Percentiles rank a stretch among this genome's conserved stretches.
phyloP scores from a whole-genome alignment of 2,888 invertebrate genomes.

The Invenusta paracnida region DNA sequence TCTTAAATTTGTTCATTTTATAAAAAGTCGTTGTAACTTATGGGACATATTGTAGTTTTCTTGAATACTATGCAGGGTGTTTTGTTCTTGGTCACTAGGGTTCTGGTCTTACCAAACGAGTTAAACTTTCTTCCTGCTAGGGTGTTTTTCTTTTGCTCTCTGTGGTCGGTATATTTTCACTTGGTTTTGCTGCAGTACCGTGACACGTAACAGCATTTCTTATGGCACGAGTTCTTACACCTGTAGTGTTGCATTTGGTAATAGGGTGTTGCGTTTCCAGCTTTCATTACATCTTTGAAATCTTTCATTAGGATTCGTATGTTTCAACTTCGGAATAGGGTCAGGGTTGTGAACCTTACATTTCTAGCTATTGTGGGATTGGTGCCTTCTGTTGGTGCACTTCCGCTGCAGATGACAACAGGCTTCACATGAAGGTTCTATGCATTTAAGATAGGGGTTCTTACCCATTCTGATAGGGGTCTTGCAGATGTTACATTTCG shows the following conservation, averaged over 20 bases:
- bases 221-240: background rate
- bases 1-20: too few relatives aligned
- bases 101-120: background rate
- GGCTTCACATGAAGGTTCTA: background rate
- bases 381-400: background rate
- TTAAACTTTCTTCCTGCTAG: background rate
- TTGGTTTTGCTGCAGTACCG: background rate
- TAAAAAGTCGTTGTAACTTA: too few relatives aligned
- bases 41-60: too few relatives aligned
- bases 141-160: background rate
- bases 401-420: background rate
- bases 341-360: background rate
- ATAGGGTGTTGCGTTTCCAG: background rate
- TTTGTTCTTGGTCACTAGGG: background rate
- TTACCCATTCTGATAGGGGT: background rate
- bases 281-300: background rate
- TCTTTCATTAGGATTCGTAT: background rate
- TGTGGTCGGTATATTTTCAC: background rate
- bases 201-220: background rate
- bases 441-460: background rate
- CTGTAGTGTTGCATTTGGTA: background rate
- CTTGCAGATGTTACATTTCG: background rate
- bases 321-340: background rate
- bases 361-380: background rate
- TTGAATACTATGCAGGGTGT: background rate